A percentile compares a stretch with the other conserved stretches of the same genome.
phyloP scores from a whole-genome alignment of 2,888 invertebrate genomes.

The Timandra comae region DNA sequence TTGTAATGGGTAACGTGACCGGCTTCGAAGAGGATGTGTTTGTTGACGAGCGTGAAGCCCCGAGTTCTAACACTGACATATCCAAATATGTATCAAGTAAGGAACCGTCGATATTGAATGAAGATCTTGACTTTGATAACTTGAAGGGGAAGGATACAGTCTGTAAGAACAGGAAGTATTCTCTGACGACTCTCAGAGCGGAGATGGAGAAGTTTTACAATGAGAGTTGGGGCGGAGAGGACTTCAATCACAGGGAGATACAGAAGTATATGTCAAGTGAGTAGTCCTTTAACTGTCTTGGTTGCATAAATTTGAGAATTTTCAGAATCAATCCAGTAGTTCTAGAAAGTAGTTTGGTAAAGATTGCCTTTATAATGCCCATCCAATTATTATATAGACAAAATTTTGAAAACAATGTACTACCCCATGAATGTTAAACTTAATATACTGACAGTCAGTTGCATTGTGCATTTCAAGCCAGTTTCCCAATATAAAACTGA shows the following conservation, averaged over 20 bases:
- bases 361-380: too few relatives aligned
- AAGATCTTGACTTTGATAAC: constrained; percentile 65
- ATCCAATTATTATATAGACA: too few relatives aligned
- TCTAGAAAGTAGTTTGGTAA: too few relatives aligned
- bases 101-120: constrained; percentile 60
- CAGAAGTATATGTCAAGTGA: constrained; percentile 81
- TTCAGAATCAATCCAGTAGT: too few relatives aligned
- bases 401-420: too few relatives aligned
- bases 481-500: too few relatives aligned
- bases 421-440: too few relatives aligned
- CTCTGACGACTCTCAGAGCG: constrained; percentile 53
- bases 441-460: too few relatives aligned
- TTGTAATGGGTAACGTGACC: constrained; percentile 61
- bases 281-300: constrained; percentile 23
- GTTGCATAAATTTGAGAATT: not conserved
- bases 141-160: constrained; percentile 56
- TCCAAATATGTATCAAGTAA: constrained; percentile 60
- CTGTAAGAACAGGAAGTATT: constrained; percentile 50
- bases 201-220: constrained; percentile 81
- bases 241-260: constrained; percentile 75
- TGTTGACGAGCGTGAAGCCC: constrained; percentile 24
- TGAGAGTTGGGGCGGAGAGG: constrained; percentile 80
- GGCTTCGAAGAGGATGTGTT: constrained; percentile 49
- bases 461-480: too few relatives aligned
- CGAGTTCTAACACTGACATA: constrained; percentile 20